These are phyloP conservation scores for Lepidostoma basale DNA, from an alignment of 1,140 invertebrate species.

Conservation along the genomic window DNA sequence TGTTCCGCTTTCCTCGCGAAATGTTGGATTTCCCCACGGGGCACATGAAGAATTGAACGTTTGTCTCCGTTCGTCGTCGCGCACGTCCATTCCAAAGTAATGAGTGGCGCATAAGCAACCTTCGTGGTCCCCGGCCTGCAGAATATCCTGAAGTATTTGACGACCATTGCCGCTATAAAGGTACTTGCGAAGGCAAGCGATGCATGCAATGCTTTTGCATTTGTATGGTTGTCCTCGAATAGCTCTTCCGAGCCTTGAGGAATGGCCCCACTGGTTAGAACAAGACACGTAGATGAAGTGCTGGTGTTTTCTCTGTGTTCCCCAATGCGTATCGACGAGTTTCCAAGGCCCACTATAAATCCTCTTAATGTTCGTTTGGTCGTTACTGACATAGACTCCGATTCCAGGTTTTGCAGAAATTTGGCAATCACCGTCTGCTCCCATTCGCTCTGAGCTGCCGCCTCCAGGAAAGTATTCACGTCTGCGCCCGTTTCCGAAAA, in stretches of 20 bases:
- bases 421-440: not conserved
- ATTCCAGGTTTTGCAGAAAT: not conserved
- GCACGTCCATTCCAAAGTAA: no score
- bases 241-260: not conserved
- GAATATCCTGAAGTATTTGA: slow-evolving; percentile 42
- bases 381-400: not conserved
- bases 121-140: no score
- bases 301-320: not conserved
- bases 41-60: no score
- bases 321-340: not conserved
- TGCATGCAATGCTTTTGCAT: slow-evolving; percentile 42
- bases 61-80: no score
- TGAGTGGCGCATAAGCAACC: no score
- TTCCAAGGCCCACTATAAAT: slow-evolving; percentile 1
- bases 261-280: not conserved
- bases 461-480: not conserved
- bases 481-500: not conserved
- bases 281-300: slow-evolving; percentile 5
- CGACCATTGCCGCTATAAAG: slow-evolving; percentile 44
- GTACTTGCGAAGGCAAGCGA: slow-evolving; percentile 44
- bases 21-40: no score
- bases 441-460: not conserved
- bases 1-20: no score
- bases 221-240: slow-evolving; percentile 29
- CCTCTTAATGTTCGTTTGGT: not conserved